Conservation (phyloP, 2,113 vertebrate genomes). For the Plecturocebus donacophilus region DNA sequence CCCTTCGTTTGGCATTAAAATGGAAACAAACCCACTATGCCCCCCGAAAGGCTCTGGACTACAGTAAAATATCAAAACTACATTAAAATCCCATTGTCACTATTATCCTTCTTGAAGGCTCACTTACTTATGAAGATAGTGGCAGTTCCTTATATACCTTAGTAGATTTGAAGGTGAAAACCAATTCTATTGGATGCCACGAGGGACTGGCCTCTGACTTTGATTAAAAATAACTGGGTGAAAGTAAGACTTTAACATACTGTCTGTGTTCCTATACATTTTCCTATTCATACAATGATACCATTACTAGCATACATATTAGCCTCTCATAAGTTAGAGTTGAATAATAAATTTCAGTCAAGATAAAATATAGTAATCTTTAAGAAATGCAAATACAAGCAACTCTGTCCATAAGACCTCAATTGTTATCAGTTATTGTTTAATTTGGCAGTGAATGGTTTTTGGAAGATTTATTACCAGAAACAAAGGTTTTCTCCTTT, state of each 20-base stretch:
- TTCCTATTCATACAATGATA: neutral
- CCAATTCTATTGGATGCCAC: neutral
- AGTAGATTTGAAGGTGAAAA: slow-evolving; percentile 38
- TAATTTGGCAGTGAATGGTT: slow-evolving; percentile 44
- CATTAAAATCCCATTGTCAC: neutral
- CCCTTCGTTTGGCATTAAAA: slow-evolving; percentile 4
- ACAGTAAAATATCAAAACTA: neutral
- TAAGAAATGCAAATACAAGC: slow-evolving; percentile 1
- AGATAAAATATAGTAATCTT: neutral
- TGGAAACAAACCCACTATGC: neutral
- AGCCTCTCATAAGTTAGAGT: neutral
- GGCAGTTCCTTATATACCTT: neutral
- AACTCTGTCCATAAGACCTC: neutral
- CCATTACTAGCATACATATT: neutral
- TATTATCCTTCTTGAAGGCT: neutral
- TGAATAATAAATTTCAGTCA: slow-evolving; percentile 16
- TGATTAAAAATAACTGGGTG: neutral
- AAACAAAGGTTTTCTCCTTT: slow-evolving; percentile 45
- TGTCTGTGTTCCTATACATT: neutral
- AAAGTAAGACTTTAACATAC: neutral
- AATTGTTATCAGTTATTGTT: slow-evolving; percentile 56
- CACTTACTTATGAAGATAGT: neutral
- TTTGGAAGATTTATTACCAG: slow-evolving; percentile 55
- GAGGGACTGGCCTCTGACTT: neutral
- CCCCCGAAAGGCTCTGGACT: neutral